These are phyloP conservation scores for Setipinna tenuifilis DNA, from an alignment of 2,797 vertebrate species.

Conservation along the genomic window DNA sequence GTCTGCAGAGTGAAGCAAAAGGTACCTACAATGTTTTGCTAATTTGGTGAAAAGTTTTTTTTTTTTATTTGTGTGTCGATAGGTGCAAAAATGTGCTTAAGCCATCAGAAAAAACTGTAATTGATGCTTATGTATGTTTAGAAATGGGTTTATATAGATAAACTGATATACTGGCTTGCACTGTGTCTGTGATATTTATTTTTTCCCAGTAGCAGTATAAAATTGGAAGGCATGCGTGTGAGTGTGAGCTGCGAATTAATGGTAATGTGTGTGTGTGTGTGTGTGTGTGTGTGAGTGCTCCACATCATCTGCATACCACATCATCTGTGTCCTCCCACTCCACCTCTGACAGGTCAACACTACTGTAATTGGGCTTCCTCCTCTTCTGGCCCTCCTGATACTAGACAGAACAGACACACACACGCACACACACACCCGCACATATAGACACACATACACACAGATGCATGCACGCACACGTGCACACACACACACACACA, in stretches of 20 bases:
- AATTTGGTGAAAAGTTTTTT: too few relatives aligned
- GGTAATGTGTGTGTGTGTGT: neutral
- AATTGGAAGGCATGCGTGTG: neutral
- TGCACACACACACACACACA: constrained; percentile 34
- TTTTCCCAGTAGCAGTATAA: neutral
- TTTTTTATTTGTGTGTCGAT: too few relatives aligned
- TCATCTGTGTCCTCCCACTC: constrained; percentile 98
- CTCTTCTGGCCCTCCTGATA: constrained; percentile 94
- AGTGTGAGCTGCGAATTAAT: too few relatives aligned
- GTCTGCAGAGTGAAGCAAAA: too few relatives aligned
- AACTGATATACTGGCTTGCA: neutral
- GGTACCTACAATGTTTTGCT: too few relatives aligned
- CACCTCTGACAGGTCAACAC: constrained; percentile 96
- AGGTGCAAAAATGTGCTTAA: too few relatives aligned
- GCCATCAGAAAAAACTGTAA: too few relatives aligned
- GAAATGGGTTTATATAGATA: neutral
- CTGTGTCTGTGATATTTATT: neutral
- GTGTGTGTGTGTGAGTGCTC: neutral
- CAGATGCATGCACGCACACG: constrained; percentile 51
- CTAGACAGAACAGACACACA: constrained; percentile 68
- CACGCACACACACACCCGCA: constrained; percentile 37
- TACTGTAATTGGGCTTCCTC: constrained; percentile 95
- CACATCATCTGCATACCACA: constrained; percentile 70
- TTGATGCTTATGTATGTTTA: neutral
- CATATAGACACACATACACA: constrained; percentile 67